Conservation (phyloP, 1,140 invertebrate genomes). For the Phymorhynchus buccinoides region DNA sequence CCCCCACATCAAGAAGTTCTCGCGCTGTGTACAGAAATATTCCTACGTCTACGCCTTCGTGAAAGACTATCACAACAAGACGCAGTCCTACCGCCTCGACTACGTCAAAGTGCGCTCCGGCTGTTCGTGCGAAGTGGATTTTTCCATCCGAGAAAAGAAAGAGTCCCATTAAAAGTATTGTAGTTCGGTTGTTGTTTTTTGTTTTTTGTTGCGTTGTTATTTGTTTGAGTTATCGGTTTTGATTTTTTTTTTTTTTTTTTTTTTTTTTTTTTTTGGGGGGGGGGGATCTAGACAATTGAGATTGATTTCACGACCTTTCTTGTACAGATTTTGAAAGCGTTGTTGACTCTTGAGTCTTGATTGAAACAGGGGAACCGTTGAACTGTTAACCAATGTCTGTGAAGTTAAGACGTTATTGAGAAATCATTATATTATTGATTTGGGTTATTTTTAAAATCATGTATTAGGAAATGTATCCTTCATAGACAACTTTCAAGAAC, state of each 20-base stretch:
- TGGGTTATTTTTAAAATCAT: no score
- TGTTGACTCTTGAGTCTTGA: no score
- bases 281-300: neutral
- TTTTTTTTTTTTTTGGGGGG: neutral
- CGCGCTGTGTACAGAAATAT: slow-evolving; percentile 86
- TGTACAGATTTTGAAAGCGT: no score
- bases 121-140: slow-evolving; percentile 83
- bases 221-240: neutral
- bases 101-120: slow-evolving; percentile 87
- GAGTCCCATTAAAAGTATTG: slow-evolving; percentile 1
- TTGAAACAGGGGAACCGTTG: no score
- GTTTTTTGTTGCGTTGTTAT: neutral
- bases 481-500: no score
- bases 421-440: no score
- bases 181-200: neutral
- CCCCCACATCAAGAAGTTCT: slow-evolving; percentile 79
- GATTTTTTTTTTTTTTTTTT: neutral
- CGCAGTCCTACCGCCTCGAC: slow-evolving; percentile 82
- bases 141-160: slow-evolving; percentile 5
- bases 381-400: no score
- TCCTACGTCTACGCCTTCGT: slow-evolving; percentile 90
- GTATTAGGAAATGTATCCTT: no score
- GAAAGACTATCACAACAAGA: slow-evolving; percentile 73
- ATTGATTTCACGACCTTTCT: no score
- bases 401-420: no score